Evolutionary conservation across 2,113 vertebrate genomes (phyloP).

Genomic region (Promerops cafer): DNA sequence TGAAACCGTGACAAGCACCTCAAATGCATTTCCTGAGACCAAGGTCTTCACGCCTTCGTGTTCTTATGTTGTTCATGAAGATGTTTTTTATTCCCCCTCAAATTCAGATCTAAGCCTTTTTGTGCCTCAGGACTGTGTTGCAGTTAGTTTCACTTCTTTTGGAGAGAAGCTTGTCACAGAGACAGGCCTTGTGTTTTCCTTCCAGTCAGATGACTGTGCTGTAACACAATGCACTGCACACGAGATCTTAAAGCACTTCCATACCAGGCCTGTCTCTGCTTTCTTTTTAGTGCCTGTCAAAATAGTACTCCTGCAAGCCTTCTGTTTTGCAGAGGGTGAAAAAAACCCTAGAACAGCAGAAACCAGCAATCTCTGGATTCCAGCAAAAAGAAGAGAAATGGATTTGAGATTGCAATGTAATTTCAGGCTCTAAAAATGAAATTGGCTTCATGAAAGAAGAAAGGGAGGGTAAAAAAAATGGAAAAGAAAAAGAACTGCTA

Average conservation of each 20-base stretch:
- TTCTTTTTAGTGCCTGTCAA: not conserved
- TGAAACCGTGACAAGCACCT: not conserved
- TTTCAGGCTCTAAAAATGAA: constrained; percentile 25
- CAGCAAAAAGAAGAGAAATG: not conserved
- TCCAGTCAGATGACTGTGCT: not conserved
- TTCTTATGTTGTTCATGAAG: not conserved
- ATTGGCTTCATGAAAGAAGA: not conserved
- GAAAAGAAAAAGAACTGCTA: not conserved
- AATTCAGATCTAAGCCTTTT: not conserved
- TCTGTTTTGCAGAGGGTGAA: not conserved
- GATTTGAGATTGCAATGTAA: not conserved
- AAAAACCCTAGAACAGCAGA: not conserved
- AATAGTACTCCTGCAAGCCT: not conserved
- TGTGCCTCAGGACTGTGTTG: not conserved
- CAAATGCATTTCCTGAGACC: not conserved
- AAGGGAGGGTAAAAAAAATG: not conserved
- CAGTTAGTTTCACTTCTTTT: not conserved
- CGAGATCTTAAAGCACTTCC: not conserved
- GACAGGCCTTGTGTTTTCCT: not conserved
- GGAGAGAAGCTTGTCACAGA: not conserved
- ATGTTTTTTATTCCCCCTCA: not conserved
- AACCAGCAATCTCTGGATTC: not conserved
- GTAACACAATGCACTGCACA: not conserved
- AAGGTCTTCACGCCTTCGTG: not conserved
- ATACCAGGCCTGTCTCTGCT: not conserved